Conservation (phyloP, 2,888 invertebrate species). For the Aphidoletes aphidimyza region DNA sequence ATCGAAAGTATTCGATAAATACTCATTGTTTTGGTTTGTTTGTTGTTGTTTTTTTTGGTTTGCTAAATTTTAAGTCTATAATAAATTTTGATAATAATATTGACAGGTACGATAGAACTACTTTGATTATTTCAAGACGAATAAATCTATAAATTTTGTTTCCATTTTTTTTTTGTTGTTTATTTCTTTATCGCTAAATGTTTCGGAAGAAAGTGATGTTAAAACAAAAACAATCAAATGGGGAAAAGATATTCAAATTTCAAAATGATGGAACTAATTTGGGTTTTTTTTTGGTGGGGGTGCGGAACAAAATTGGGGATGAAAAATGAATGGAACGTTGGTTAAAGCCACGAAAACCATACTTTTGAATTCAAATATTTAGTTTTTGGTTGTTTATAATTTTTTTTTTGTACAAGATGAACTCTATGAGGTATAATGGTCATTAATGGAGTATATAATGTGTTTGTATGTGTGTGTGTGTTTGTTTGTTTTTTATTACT, state of each 20-base stretch:
- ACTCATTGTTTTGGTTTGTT: background rate
- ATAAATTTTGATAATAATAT: constrained; percentile 40
- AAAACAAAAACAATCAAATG: background rate
- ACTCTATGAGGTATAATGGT: constrained; percentile 43
- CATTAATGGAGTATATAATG: constrained; percentile 16
- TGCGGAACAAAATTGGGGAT: background rate
- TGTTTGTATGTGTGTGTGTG: background rate
- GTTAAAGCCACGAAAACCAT: constrained; percentile 15
- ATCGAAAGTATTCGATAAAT: constrained; percentile 31
- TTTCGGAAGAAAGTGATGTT: constrained; percentile 5
- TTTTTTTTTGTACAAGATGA: background rate
- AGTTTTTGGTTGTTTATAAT: background rate
- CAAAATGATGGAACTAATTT: background rate
- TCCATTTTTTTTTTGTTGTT: background rate
- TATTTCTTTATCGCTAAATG: background rate
- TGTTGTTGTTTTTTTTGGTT: background rate
- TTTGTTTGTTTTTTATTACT: background rate
- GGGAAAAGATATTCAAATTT: background rate
- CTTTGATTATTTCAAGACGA: constrained; percentile 49
- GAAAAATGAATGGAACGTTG: constrained; percentile 15
- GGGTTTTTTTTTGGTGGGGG: background rate
- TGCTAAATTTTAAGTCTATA: background rate
- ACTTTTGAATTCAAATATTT: constrained; percentile 2
- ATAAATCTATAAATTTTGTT: constrained; percentile 16
- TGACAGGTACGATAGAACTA: constrained; percentile 40